Conservation (phyloP, 2,888 invertebrate genomes). For the Caenorhabditis drosophilae region DNA sequence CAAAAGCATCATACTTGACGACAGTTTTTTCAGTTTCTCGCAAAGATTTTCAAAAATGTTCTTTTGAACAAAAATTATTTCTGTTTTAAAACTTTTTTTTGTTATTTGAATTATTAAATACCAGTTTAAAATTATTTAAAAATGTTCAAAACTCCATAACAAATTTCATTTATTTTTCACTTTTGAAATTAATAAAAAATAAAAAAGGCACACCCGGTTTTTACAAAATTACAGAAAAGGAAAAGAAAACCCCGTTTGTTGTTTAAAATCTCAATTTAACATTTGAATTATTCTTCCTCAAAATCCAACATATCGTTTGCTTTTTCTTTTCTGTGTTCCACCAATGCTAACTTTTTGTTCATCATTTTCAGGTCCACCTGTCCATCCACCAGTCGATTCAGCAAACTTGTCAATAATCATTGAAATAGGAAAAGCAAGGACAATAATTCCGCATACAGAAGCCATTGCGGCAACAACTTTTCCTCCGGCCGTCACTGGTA, state of each 20-base stretch:
- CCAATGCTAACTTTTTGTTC: constrained; percentile 15
- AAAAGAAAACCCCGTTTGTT: no score
- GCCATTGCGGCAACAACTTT: constrained; percentile 67
- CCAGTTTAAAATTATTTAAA: no score
- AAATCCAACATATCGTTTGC: constrained; percentile 40
- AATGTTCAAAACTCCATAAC: no score
- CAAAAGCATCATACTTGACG: constrained; percentile 8
- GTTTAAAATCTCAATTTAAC: no score
- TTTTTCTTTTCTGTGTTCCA: constrained; percentile 25
- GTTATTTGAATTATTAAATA: no score
- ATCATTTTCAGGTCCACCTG: constrained; percentile 34
- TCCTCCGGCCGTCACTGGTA: constrained; percentile 65
- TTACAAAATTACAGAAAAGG: no score
- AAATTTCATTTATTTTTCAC: no score
- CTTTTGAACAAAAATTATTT: no score
- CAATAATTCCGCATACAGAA: constrained; percentile 66
- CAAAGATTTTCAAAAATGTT: constrained; percentile 1
- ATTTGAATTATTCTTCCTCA: no score
- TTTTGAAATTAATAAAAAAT: no score
- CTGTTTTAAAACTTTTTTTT: no score
- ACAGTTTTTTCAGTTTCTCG: constrained; percentile 7
- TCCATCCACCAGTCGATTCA: constrained; percentile 61
- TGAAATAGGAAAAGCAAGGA: constrained; percentile 66
- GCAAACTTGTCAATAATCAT: constrained; percentile 69
- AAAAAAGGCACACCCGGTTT: no score